phyloP scores from a whole-genome alignment of 92 coral and sea anemone species.

The Hydrozoanthus gracilis region DNA sequence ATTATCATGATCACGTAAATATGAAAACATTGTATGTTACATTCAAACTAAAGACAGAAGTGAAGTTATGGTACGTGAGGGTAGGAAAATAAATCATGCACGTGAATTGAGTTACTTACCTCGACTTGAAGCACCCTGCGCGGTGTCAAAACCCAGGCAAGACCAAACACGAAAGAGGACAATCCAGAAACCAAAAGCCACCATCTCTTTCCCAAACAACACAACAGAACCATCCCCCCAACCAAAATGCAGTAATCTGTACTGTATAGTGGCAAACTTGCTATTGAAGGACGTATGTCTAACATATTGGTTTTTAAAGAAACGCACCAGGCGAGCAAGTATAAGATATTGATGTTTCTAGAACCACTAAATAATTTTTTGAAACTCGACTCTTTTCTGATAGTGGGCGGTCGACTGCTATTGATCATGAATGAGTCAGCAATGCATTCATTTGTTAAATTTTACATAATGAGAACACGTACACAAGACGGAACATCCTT shows the following conservation, averaged over 20 bases:
- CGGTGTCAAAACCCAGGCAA: slow-evolving; percentile 33
- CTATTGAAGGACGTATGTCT: neutral
- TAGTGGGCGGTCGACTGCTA: neutral
- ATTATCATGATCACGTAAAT: no score
- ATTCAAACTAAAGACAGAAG: no score
- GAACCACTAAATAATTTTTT: no score
- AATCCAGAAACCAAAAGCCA: slow-evolving; percentile 20
- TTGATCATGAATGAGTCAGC: neutral
- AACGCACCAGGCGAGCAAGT: neutral
- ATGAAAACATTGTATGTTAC: no score
- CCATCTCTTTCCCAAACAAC: slow-evolving; percentile 2
- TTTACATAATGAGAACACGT: no score
- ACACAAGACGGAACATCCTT: no score
- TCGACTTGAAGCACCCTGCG: neutral
- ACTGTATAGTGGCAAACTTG: neutral
- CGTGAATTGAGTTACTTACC: neutral
- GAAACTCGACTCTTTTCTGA: neutral
- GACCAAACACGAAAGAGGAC: slow-evolving; percentile 2
- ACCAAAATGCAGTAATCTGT: slow-evolving; percentile 16
- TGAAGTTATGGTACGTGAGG: neutral
- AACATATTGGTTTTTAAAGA: neutral
- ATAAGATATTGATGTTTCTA: no score
- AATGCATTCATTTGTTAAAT: no score
- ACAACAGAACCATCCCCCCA: slow-evolving; percentile 1
- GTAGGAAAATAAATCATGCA: no score